Base-by-base conservation (phyloP, 2,113 vertebrate genomes). In the Sciurus niger region DNA sequence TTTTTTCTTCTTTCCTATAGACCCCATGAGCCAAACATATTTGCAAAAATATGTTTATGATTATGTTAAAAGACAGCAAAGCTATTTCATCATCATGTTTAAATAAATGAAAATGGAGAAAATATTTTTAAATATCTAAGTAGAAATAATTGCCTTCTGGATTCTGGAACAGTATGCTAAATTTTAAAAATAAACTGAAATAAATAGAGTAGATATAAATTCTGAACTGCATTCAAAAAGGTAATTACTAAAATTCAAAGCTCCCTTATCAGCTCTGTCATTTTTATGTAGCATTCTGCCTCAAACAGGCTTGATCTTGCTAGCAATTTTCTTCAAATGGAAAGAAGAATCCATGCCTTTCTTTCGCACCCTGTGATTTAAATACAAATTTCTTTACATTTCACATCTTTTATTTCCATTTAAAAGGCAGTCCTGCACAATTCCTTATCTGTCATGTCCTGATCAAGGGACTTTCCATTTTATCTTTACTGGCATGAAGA, bases 211-310 rank as follows among this genome's bases (percentile, higher is more conserved):
- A 53, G 37, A 53, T 89, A 37, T 30, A 77, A 93, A 93, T 68
- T 90, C 60, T 74, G 46, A 93, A 83, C 40, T 63, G 4, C 63
- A 92, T 86, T 93, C 74, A 89, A 73, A 94, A 92, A 79, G 80
- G 53, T n/a, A 95, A 96, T 93, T 86, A 84, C 83, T 90, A 55
- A 96, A 78, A 95, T 83, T 90, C 89, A 97, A 93, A 94, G 60
- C 53, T 65, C 5, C 3, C 40, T 93, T 73, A 90, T 72, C 51
- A 20, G 34, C 46, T 84, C 51, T 85, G 78, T 78, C 30, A 40
- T n/a, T 79, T 90, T 82, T 76, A 82, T n/a, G 63, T 12, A 79
- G 32, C 55, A 25, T 63, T 91, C 85, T 83, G 30, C 51, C 14
- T n/a, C 46, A 67, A 43, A 74, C 10, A 34, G 37, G 55, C 51